Evolutionary conservation across 1,140 invertebrate species (phyloP), one percentile per base, ranked within the genome.

Genomic region (Hyposmocoma kahamanoa): DNA sequence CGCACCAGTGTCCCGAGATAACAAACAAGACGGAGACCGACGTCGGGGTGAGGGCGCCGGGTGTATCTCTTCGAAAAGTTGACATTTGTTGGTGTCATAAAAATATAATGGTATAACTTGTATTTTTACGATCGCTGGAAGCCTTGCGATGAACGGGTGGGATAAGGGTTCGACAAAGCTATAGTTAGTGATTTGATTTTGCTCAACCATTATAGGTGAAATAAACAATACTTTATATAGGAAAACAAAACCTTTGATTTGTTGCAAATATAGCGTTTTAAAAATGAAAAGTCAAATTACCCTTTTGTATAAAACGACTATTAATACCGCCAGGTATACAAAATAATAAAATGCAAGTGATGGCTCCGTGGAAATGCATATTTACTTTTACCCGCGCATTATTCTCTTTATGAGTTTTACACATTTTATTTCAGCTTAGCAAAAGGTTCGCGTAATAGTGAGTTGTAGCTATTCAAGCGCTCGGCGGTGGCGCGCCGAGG

Each of bases 41-140:
- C 50, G 20, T 39, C 30, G 26, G 45, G 30, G 36, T 32, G 42
- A 13, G 36, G 41, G 53, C 41, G 50, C n/a, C 50, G 53, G 59
- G 46, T 39, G 52, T 49, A 53, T 62, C 42, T 51, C 56, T 67
- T 72, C 54, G 59, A 55, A 72, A 72, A 75, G 53, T 75, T 75
- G 62, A 75, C 68, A 72, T 67, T 75, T 62, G 68, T 72, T 62
- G 61, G 56, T 60, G 60, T 75, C 68, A 60, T 75, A 72, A 75
- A 71, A 72, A 72, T 72, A 67, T 74, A 70, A 72, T 62, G 62
- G 59, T 60, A 60, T 67, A 71, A 71, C 61, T 71, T 70, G 60
- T 66, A 59, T 70, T 72, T 65, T 71, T 72, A 75, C 67, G 65
- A 72, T 57, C 54, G 46, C 55, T 57, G 58, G 57, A 56, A 71